Evolutionary conservation across 2,113 vertebrate genomes (phyloP).

Genomic region (Daboia siamensis): DNA sequence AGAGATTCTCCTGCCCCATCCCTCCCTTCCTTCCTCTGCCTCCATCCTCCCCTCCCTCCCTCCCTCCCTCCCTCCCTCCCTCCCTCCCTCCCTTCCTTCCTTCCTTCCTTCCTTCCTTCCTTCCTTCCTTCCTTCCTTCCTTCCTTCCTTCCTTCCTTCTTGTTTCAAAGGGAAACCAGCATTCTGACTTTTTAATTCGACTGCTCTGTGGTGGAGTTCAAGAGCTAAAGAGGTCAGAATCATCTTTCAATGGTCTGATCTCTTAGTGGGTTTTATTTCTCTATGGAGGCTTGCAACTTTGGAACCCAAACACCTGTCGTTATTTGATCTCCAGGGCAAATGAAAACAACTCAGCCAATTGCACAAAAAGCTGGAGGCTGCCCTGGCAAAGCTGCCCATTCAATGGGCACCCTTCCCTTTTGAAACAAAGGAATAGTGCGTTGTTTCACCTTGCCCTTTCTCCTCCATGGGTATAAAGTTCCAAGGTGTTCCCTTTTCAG

Average conservation of each 20-base stretch:
- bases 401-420: background rate
- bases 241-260: background rate
- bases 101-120: background rate
- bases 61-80: rapidly evolving
- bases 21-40: background rate
- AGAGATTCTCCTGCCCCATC: conserved; percentile 28
- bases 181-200: background rate
- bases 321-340: background rate
- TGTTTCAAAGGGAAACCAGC: background rate
- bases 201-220: background rate
- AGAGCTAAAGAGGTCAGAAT: background rate
- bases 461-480: background rate
- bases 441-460: background rate
- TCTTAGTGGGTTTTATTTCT: background rate
- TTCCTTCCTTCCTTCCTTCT: background rate
- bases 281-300: background rate
- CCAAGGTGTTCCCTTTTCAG: background rate
- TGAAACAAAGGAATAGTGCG: background rate
- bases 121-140: background rate
- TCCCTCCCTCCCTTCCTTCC: background rate
- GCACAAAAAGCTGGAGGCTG: background rate
- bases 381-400: background rate
- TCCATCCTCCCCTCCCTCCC: background rate
- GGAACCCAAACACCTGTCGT: background rate
- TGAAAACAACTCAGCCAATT: background rate